phyloP scores from a whole-genome alignment of 1,140 invertebrate genomes.

The Ceratoteleas bidentatus region DNA sequence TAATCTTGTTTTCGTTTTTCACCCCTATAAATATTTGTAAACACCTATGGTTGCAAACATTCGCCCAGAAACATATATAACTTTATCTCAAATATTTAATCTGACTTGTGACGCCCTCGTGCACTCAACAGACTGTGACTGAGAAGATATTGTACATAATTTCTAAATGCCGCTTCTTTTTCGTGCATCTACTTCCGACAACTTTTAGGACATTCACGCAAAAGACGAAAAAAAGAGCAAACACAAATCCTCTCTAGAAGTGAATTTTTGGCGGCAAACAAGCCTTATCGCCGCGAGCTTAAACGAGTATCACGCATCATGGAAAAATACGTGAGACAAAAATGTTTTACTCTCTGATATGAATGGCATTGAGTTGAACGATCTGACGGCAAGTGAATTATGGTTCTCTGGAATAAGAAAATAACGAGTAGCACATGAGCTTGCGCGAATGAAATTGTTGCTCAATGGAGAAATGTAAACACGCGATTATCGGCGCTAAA shows the following conservation, averaged over 20 bases:
- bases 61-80: too few relatives aligned
- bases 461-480: slow-evolving; percentile 29
- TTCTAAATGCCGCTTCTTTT: too few relatives aligned
- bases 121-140: too few relatives aligned
- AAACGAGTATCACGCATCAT: slow-evolving; percentile 6
- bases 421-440: slow-evolving; percentile 42
- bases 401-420: slow-evolving; percentile 60
- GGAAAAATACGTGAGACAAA: slow-evolving; percentile 50
- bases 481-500: slow-evolving; percentile 28
- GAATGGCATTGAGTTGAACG: slow-evolving; percentile 63
- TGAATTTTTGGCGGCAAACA: neutral
- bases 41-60: too few relatives aligned
- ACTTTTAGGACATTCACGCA: too few relatives aligned
- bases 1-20: too few relatives aligned
- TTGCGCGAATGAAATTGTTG: slow-evolving; percentile 45
- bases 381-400: slow-evolving; percentile 63
- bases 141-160: too few relatives aligned
- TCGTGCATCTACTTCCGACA: too few relatives aligned
- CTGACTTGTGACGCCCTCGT: too few relatives aligned
- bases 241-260: neutral
- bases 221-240: too few relatives aligned
- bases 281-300: neutral
- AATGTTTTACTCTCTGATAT: slow-evolving; percentile 49
- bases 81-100: too few relatives aligned
- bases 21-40: too few relatives aligned